Conservation (phyloP, 2,888 invertebrate genomes). For the Cheilosia urbana region DNA sequence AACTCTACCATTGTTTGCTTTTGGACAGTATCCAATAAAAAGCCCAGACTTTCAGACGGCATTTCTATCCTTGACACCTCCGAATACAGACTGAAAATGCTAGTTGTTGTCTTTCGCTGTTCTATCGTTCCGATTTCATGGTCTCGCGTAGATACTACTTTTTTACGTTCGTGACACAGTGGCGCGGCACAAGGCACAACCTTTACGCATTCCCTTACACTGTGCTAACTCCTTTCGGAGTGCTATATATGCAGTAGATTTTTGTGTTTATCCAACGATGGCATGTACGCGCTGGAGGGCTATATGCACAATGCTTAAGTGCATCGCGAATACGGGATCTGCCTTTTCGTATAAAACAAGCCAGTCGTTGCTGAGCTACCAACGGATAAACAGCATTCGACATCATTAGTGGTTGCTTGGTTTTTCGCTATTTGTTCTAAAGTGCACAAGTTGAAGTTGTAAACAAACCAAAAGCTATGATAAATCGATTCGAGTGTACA, state of each 20-base stretch:
- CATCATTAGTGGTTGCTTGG: not conserved
- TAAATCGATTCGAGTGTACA: not conserved
- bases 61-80: conserved; percentile 5
- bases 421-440: not conserved
- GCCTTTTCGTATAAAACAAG: not conserved
- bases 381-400: conserved; percentile 12
- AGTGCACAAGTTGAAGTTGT: not conserved
- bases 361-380: conserved; percentile 7
- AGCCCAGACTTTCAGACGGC: conserved; percentile 8
- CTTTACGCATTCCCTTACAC: conserved; percentile 11
- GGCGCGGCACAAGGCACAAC: not conserved
- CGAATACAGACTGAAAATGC: not conserved
- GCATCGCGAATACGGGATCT: conserved; percentile 9
- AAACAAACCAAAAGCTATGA: not conserved
- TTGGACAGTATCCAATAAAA: not conserved
- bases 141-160: not conserved
- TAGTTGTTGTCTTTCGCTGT: not conserved
- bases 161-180: conserved; percentile 3
- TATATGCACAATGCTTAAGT: not conserved
- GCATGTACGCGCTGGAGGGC: not conserved
- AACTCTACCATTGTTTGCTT: not conserved
- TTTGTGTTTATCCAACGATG: not conserved
- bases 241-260: not conserved
- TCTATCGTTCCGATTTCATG: not conserved
- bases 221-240: conserved; percentile 5